Evolutionary conservation across 2,888 invertebrate species (phyloP), one percentile per base, ranked within the genome.

Genomic region (Nemapogon koenigi): DNA sequence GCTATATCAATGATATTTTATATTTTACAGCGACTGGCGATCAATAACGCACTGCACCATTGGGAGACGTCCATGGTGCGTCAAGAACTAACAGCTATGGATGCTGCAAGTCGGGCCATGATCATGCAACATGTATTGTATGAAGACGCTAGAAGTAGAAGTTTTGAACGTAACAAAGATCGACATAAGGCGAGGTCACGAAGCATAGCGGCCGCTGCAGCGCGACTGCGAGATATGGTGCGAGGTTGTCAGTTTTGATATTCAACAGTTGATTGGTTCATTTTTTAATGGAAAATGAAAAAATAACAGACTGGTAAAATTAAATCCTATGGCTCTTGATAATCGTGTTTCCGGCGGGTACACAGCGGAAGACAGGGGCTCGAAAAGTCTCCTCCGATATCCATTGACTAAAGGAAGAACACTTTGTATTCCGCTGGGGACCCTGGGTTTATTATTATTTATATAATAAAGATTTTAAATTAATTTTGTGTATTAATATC

Each of bases 21-120:
- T n/a, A n/a, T n/a, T n/a, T n/a, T n/a, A n/a, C 60, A 76, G 76
- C 65, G 71, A 1, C 48, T 59, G 13, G 71, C 73, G 2, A 66
- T 73, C 44, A 46, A 53, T 18, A 72, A 67, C 52, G 65, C 70
- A 0, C 52, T 76, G 1, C 65, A 47, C 40, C 47, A 53, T 1
- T 73, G 73, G 73, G 75, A 70, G 40, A 47, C 56, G 0, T 41
- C 56, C 0, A 36, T 66, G 1, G 46, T 63, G 0, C 58, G 66
- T 0, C 60, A 62, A 41, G 71, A 73, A 38, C 46, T 59, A 3
- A 45, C 44, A 0, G 69, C 63, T 0, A 41, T 57, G 29, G 66
- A 72, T 1, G 55, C 59, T 1, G 50, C 55, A 0, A 48, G 50
- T 2, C 59, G 70, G 8, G 67, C 65, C 1, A 46, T 49, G 8